These are phyloP conservation scores for Oncopodura yosiiana DNA, from an alignment of 1,140 invertebrate genomes.

Conservation along the genomic window DNA sequence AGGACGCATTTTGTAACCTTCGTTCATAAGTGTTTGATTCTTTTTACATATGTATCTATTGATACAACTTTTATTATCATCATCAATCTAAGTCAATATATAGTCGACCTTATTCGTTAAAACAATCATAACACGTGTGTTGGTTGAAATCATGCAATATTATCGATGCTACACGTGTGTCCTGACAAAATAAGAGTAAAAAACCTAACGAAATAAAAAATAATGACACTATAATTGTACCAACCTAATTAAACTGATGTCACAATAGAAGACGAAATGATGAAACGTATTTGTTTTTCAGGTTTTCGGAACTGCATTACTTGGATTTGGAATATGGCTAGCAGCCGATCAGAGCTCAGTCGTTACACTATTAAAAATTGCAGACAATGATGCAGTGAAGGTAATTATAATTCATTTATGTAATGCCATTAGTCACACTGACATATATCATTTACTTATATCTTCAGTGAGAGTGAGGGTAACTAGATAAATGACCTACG, in stretches of 20 bases:
- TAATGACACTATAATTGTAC: not conserved
- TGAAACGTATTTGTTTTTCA: conserved; percentile 40
- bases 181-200: not conserved
- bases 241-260: not conserved
- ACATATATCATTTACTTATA: too few species aligned
- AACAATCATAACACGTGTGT: too few species aligned
- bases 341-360: conserved; percentile 58
- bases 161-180: not conserved
- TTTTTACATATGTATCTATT: too few species aligned
- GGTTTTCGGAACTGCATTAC: conserved; percentile 59
- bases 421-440: conserved; percentile 8
- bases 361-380: conserved; percentile 50
- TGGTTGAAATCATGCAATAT: not conserved
- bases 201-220: not conserved
- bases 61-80: too few species aligned
- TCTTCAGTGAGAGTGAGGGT: too few species aligned
- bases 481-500: too few species aligned
- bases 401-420: conserved; percentile 40
- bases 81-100: too few species aligned
- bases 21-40: too few species aligned
- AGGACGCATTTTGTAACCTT: too few species aligned
- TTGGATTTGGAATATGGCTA: conserved; percentile 66
- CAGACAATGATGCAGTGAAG: conserved; percentile 46
- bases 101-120: too few species aligned
- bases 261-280: not conserved